A percentile compares a stretch with the other conserved stretches of the same genome.
phyloP scores from a whole-genome alignment of 2,113 vertebrate species.

The Struthidea cinerea region DNA sequence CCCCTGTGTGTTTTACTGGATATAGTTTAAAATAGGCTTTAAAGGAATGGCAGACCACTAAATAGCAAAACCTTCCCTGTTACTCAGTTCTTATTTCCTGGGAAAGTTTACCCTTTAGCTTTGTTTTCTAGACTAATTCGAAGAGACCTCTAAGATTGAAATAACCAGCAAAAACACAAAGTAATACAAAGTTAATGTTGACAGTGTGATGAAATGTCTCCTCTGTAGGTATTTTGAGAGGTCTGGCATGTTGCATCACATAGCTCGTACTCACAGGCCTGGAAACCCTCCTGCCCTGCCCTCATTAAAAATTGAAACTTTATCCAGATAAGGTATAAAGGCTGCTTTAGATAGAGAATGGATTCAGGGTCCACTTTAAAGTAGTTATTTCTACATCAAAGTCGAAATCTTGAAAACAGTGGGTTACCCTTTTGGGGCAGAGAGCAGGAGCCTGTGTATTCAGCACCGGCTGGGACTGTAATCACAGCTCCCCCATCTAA shows the following conservation, averaged over 20 bases:
- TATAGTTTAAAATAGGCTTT: background rate
- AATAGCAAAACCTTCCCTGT: background rate
- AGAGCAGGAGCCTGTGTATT: background rate
- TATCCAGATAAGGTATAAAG: constrained; percentile 19
- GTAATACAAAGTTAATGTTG: background rate
- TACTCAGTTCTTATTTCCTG: background rate
- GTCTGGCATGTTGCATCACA: constrained; percentile 29
- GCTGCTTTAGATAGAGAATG: background rate
- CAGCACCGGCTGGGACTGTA: background rate
- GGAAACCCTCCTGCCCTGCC: constrained; percentile 47
- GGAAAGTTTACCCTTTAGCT: background rate
- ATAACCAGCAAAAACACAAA: background rate
- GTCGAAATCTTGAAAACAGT: background rate
- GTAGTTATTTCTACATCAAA: background rate
- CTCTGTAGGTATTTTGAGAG: constrained; percentile 1
- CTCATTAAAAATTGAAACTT: constrained; percentile 45
- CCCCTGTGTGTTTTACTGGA: background rate
- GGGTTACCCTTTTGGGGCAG: background rate
- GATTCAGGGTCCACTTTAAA: background rate
- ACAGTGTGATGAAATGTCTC: background rate
- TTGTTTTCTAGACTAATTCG: background rate
- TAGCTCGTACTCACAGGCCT: constrained; percentile 13
- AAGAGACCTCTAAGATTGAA: background rate
- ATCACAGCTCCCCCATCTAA: background rate
- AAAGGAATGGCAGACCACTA: background rate